Conservation (phyloP, 2,797 vertebrate species). For the Lerista edwardsae region DNA sequence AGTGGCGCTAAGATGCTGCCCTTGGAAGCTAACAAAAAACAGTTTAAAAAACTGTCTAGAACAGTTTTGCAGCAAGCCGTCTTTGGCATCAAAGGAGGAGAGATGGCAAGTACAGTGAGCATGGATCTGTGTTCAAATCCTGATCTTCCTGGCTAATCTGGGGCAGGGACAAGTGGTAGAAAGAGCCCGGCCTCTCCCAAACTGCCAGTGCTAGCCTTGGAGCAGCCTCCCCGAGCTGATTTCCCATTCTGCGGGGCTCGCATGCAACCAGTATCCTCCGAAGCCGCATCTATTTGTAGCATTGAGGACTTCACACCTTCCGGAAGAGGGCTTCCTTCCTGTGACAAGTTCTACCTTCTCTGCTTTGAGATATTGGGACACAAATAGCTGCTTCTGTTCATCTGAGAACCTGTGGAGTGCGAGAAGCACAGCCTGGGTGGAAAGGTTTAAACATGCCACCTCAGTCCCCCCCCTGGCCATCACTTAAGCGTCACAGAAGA, state of each 20-base stretch:
- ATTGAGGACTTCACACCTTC: not conserved
- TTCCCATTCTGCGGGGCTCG: not conserved
- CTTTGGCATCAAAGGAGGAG: not conserved
- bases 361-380: not conserved
- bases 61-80: no score
- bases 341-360: not conserved
- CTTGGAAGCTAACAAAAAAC: no score
- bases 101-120: not conserved
- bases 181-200: no score
- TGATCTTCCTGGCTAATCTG: not conserved
- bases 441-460: not conserved
- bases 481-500: not conserved
- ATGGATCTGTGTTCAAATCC: not conserved
- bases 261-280: not conserved
- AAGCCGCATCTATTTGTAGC: not conserved
- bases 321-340: constrained; percentile 11
- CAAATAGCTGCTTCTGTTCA: constrained; percentile 8
- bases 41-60: no score
- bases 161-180: not conserved
- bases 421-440: not conserved
- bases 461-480: not conserved
- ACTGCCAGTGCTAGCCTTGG: not conserved
- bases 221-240: not conserved
- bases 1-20: no score
- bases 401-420: not conserved